phyloP scores from a whole-genome alignment of 2,113 vertebrate genomes.

The Lamprologus ornatipinnis region DNA sequence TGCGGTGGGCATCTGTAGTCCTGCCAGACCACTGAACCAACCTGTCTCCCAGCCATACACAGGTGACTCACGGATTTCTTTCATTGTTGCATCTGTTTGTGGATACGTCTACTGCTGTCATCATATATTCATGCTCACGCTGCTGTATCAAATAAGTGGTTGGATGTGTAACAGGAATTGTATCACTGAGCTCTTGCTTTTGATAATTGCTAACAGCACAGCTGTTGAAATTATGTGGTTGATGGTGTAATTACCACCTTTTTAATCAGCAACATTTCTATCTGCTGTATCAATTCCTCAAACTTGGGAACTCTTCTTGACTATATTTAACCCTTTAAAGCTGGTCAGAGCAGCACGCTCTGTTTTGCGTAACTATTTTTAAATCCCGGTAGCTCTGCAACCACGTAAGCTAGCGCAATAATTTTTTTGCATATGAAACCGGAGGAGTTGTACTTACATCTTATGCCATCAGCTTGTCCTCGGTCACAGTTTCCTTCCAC shows the following conservation, averaged over 20 bases:
- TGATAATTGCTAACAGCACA: not conserved
- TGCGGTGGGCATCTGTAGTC: slow-evolving; percentile 62
- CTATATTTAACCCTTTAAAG: not conserved
- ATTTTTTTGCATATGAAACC: no score
- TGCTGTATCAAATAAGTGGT: not conserved
- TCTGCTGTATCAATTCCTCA: not conserved
- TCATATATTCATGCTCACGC: not conserved
- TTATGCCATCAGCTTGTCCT: no score
- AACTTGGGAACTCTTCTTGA: not conserved
- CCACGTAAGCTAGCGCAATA: no score
- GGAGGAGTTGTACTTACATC: no score
- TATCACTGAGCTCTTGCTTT: not conserved
- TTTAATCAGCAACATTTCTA: not conserved
- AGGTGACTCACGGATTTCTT: slow-evolving; percentile 59
- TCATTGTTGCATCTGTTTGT: not conserved
- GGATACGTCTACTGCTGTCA: not conserved
- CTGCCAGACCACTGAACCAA: slow-evolving; percentile 70
- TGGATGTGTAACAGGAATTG: not conserved
- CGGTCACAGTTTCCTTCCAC: no score
- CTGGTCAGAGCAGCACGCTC: fast-evolving
- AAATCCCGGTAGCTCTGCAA: no score
- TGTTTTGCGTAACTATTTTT: no score
- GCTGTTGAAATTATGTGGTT: not conserved
- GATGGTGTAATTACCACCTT: not conserved
- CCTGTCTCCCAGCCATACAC: slow-evolving; percentile 84